Evolutionary conservation across 1,140 invertebrate genomes (phyloP).

Genomic region (Colletes latitarsis): DNA sequence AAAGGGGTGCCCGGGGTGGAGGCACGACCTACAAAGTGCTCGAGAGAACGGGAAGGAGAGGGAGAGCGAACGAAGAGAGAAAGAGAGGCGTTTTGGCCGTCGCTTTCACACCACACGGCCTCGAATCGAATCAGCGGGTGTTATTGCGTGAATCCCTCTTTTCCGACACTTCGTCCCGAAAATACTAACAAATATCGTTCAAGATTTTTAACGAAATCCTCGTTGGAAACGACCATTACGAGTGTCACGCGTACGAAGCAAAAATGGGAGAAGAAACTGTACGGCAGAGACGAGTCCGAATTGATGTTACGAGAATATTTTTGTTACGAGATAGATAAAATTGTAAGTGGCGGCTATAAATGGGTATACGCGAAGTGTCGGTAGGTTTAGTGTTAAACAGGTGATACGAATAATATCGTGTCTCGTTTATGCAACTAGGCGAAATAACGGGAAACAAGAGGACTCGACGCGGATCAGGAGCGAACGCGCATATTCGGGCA

Average conservation of each 20-base stretch:
- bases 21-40: slow-evolving; percentile 59
- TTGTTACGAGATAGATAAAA: no score
- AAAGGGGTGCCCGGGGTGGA: slow-evolving; percentile 60
- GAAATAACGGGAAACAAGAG: not conserved
- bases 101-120: slow-evolving; percentile 59
- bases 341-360: no score
- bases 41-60: slow-evolving; percentile 54
- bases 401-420: no score
- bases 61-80: slow-evolving; percentile 17
- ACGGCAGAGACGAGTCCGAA: no score
- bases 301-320: no score
- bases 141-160: slow-evolving; percentile 62
- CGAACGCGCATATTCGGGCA: slow-evolving; percentile 13
- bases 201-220: not conserved
- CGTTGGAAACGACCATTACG: no score
- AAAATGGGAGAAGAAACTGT: no score
- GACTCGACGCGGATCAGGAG: slow-evolving; percentile 1
- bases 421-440: no score
- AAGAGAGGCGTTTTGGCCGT: slow-evolving; percentile 43
- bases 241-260: no score
- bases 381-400: no score
- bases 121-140: slow-evolving; percentile 63
- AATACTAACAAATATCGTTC: slow-evolving; percentile 2
- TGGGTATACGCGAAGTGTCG: no score
- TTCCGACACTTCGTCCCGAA: slow-evolving; percentile 14